Evolutionary conservation across 2,888 invertebrate genomes (phyloP).

Genomic region (Tinea semifulvella): DNA sequence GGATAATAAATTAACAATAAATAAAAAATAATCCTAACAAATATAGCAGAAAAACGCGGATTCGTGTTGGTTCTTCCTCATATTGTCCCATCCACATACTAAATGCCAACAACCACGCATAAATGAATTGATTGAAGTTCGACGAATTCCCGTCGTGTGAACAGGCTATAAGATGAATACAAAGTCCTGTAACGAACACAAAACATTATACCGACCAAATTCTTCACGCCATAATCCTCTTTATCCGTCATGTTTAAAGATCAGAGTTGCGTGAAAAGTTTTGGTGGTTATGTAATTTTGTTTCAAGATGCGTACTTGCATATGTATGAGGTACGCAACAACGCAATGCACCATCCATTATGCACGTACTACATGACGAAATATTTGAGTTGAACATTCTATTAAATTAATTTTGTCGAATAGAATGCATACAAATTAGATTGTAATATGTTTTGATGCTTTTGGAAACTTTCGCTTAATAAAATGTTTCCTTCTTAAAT

Average conservation of each 20-base stretch:
- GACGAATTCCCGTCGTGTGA: too few species aligned
- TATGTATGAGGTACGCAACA: slow-evolving; percentile 6
- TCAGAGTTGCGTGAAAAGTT: background rate
- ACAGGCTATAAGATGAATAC: slow-evolving; percentile 10
- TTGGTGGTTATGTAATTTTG: background rate
- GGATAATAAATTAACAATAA: too few species aligned
- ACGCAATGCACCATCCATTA: slow-evolving; percentile 10
- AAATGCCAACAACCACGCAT: too few species aligned
- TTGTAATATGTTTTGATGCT: too few species aligned
- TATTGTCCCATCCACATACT: too few species aligned
- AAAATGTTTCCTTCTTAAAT: too few species aligned
- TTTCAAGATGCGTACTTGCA: background rate
- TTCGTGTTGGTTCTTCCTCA: too few species aligned
- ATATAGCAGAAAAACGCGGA: too few species aligned
- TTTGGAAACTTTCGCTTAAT: too few species aligned
- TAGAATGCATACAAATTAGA: background rate
- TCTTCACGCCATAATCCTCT: background rate
- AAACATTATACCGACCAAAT: background rate
- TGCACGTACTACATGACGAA: background rate
- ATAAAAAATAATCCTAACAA: too few species aligned
- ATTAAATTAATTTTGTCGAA: background rate
- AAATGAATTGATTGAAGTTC: too few species aligned
- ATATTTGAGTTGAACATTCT: background rate
- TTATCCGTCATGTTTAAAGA: background rate
- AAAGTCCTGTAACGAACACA: background rate